phyloP scores from a whole-genome alignment of 1,140 invertebrate genomes.

The Vanessa tameamea region DNA sequence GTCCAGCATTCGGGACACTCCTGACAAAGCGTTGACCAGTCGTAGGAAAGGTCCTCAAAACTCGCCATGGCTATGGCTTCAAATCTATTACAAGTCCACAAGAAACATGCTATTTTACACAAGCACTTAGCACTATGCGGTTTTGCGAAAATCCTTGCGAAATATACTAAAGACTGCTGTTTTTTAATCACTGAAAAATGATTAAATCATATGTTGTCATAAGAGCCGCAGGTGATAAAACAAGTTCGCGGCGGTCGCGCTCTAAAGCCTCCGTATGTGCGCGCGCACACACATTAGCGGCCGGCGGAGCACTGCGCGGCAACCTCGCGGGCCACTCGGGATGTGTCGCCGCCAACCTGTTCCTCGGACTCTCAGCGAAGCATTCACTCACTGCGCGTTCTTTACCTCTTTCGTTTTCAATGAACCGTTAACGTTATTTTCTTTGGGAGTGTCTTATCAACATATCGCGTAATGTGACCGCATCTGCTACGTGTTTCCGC shows the following conservation, averaged over 20 bases:
- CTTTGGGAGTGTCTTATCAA: conserved; percentile 66
- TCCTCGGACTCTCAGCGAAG: conserved; percentile 53
- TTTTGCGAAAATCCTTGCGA: conserved; percentile 38
- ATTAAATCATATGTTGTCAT: conserved; percentile 51
- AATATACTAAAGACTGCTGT: conserved; percentile 28
- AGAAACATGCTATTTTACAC: conserved; percentile 58
- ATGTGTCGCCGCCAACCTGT: conserved; percentile 69
- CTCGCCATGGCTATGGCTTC: conserved; percentile 72
- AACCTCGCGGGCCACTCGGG: conserved; percentile 58
- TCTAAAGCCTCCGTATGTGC: conserved; percentile 47
- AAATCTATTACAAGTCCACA: conserved; percentile 56
- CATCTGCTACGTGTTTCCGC: conserved; percentile 37
- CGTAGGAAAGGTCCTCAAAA: conserved; percentile 80
- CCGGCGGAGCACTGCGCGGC: conserved; percentile 63
- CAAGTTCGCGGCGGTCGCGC: conserved; percentile 51
- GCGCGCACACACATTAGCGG: conserved; percentile 65
- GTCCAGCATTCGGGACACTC: conserved; percentile 82
- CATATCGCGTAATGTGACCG: conserved; percentile 58
- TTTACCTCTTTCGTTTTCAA: conserved; percentile 67
- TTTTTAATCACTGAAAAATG: conserved; percentile 34
- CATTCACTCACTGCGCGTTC: conserved; percentile 61
- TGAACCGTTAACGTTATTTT: conserved; percentile 77
- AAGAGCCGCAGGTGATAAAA: conserved; percentile 44
- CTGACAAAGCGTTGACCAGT: conserved; percentile 81
- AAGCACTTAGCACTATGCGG: conserved; percentile 51